Conservation (phyloP, 2,797 vertebrate species). For the Molossus molossus region DNA sequence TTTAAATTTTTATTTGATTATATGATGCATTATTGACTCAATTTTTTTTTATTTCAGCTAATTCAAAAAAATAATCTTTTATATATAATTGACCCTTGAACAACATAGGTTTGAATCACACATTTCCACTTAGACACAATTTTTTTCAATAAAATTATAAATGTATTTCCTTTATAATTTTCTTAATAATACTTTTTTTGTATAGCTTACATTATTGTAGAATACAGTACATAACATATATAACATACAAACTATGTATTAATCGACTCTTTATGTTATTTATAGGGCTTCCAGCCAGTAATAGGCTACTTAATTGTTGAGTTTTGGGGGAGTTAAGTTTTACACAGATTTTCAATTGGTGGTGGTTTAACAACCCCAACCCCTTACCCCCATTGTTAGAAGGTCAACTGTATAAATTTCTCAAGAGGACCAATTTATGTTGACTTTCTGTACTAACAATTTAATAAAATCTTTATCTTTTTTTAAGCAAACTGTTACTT, state of each 20-base stretch:
- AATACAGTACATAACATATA: not conserved
- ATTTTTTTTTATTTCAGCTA: constrained; percentile 11
- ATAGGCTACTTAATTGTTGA: not conserved
- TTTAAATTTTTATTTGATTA: not conserved
- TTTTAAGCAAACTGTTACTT: not conserved
- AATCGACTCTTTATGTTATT: not conserved
- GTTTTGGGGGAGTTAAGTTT: not conserved
- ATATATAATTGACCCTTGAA: not conserved
- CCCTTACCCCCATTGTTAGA: not conserved
- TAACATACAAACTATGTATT: not conserved
- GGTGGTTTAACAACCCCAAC: not conserved
- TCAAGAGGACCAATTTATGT: not conserved
- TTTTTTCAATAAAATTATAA: not conserved
- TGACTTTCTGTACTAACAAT: not conserved
- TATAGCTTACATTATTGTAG: not conserved
- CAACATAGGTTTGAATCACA: not conserved
- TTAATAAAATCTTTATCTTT: not conserved
- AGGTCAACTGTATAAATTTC: not conserved
- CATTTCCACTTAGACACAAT: not conserved
- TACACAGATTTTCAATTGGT: not conserved
- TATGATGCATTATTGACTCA: not conserved
- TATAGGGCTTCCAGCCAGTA: not conserved
- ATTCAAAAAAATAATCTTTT: not conserved
- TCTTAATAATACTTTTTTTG: not conserved
- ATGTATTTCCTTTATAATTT: not conserved